phyloP scores from a whole-genome alignment of 1,140 invertebrate genomes.

The Latrodectus geometricus region DNA sequence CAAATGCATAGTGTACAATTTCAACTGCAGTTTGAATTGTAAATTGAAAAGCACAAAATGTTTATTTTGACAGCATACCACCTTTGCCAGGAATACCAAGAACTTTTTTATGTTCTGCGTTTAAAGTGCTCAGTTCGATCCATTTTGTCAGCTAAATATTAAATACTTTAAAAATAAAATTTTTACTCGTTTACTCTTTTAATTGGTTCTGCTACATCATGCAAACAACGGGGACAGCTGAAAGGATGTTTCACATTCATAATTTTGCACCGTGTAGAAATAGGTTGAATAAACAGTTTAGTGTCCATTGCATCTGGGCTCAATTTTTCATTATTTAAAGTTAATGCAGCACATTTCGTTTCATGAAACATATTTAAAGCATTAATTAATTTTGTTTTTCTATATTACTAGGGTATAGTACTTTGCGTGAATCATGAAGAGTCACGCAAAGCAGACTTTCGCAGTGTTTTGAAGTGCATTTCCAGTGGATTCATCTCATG shows the following conservation, averaged over 20 bases:
- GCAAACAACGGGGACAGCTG: background rate
- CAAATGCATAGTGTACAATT: too few species aligned
- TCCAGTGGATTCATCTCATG: too few species aligned
- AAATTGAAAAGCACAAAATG: too few species aligned
- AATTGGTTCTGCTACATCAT: background rate
- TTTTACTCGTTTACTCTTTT: background rate
- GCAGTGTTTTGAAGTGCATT: too few species aligned
- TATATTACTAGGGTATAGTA: background rate
- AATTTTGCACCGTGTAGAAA: background rate
- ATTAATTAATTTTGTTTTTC: slow-evolving; percentile 1
- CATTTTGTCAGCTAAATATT: background rate
- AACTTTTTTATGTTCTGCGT: background rate
- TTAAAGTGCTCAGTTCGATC: background rate
- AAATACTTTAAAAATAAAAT: background rate
- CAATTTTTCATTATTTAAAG: background rate
- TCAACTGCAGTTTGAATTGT: too few species aligned
- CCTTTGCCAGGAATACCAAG: background rate
- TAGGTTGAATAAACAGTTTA: background rate
- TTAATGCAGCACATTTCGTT: background rate
- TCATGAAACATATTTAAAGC: background rate
- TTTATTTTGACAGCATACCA: background rate
- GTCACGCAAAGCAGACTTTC: too few species aligned
- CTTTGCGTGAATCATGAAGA: too few species aligned
- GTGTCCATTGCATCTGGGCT: background rate
- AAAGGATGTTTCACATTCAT: background rate